Evolutionary conservation across 1,140 invertebrate species (phyloP), one percentile per base, ranked within the genome.

Genomic region (Bombus huntii): DNA sequence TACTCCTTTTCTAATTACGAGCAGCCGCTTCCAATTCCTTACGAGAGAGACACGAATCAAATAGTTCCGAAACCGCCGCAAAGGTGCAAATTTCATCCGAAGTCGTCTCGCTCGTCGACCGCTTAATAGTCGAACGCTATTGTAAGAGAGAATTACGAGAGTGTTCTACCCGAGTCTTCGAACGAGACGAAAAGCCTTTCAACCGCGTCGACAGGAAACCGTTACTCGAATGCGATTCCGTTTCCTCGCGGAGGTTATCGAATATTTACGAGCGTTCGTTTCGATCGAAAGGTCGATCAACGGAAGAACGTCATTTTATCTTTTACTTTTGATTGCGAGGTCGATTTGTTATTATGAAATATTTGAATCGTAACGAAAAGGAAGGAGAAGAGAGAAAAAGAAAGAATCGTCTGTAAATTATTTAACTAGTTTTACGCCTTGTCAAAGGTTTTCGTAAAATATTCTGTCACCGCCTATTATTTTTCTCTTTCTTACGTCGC

Each of bases 341-440:
- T 68, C 2, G 31, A 37, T 28, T 39, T 25, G 15, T 70, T 34
- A 6, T 10, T 28, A 5, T 3, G 13, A 42, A 10, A 18, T 13
- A 39, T 15, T 18, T 37, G 1, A 39, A 31, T 15, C 3, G 25
- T 0, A 42, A 39, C 25, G 34, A 25, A 22, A 53, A 31, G n/a
- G n/a, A 77, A 15, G 6, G 1, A n/a, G n/a, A 28, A 0, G 1
- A 53, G 5, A 47, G 5, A 10, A 8, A 59, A 5, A 31, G 22
- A 39, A 1, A 28, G 18, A 15, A 77, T 28, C 37, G 83, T 86
- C 15, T 44, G 57, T 22, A 59, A 71, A 81, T 62, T 86, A 10
- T 86, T 81, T 76, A 71, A 87, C 70, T 42, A 39, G 31, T 74
- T 83, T 83, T 62, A 22, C 62, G 75, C 25, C 18, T 42, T 53